A percentile compares a stretch with the other conserved stretches of the same genome.
Conservation (phyloP, 2,113 vertebrate species). For the Tamias sibiricus region DNA sequence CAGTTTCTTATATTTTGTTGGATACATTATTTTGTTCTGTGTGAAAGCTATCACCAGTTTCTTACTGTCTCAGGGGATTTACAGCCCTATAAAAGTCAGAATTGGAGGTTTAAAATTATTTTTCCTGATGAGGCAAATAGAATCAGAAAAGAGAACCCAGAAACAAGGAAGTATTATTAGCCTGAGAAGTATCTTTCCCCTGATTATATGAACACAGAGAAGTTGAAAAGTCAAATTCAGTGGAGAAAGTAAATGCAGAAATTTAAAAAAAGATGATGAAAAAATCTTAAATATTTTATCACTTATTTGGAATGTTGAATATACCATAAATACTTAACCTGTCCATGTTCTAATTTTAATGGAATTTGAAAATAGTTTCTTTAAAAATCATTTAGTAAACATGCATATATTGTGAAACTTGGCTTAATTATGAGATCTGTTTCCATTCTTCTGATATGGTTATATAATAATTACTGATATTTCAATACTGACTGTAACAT, state of each 20-base stretch:
- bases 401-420: background rate
- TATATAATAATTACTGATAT: background rate
- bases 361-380: background rate
- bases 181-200: background rate
- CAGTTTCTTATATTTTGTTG: background rate
- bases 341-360: conserved; percentile 10
- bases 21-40: background rate
- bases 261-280: background rate
- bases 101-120: background rate
- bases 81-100: background rate
- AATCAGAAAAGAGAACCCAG: background rate
- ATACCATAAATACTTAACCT: background rate
- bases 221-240: conserved; percentile 14
- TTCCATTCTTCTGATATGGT: background rate
- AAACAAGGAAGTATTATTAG: background rate
- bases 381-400: background rate
- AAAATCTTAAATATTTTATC: background rate
- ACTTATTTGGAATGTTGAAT: background rate
- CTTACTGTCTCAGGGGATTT: background rate
- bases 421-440: background rate
- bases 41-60: background rate
- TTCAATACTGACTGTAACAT: background rate
- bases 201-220: background rate
- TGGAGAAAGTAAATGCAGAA: conserved; percentile 14
- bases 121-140: background rate